Evolutionary conservation across 2,797 vertebrate species (phyloP).

Genomic region (Hyperoplus immaculatus): DNA sequence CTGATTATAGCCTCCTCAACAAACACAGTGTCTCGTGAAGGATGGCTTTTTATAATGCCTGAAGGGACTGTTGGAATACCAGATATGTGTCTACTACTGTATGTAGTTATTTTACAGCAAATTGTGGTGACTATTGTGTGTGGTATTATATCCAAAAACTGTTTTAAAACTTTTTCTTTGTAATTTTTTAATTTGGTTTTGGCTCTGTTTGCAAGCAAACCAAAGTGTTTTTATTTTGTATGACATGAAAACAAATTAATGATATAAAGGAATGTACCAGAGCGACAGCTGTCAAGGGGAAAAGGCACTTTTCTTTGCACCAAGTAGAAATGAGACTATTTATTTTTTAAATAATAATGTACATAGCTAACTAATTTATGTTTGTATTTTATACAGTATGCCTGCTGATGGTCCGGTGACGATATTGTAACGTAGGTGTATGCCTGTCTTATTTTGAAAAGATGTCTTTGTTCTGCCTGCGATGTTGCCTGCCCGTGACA

Average conservation of each 20-base stretch:
- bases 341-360: conserved; percentile 80
- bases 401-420: conserved; percentile 79
- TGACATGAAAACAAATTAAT: conserved; percentile 56
- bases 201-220: conserved; percentile 79
- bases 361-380: conserved; percentile 76
- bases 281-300: conserved; percentile 57
- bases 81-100: conserved; percentile 73
- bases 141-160: conserved; percentile 64
- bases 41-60: conserved; percentile 70
- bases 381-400: conserved; percentile 83
- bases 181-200: conserved; percentile 53
- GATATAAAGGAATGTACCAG: conserved; percentile 78
- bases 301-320: conserved; percentile 83
- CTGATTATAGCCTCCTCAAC: conserved; percentile 74
- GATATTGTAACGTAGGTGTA: conserved; percentile 77
- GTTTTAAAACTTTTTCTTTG: conserved; percentile 19
- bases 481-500: conserved; percentile 82
- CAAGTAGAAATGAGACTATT: conserved; percentile 75
- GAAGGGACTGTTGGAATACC: conserved; percentile 67
- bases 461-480: conserved; percentile 72
- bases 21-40: conserved; percentile 66
- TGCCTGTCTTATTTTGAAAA: conserved; percentile 80
- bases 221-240: conserved; percentile 84
- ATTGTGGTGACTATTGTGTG: conserved; percentile 69
- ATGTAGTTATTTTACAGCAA: conserved; percentile 68